Evolutionary conservation across 2,113 vertebrate species (phyloP).

Genomic region (Bubo bubo): DNA sequence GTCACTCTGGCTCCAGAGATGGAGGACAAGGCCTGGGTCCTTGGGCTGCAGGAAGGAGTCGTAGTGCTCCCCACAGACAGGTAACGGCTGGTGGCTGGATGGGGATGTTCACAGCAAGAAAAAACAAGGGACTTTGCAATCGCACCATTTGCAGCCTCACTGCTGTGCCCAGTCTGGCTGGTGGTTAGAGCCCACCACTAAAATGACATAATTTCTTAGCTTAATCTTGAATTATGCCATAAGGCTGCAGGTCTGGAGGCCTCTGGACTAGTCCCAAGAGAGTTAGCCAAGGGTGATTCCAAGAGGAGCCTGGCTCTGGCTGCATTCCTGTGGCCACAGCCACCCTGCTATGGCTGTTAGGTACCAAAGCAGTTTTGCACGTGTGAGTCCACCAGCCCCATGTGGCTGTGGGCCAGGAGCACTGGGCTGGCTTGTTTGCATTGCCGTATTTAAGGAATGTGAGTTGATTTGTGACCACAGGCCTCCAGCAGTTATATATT

Average conservation of each 20-base stretch:
- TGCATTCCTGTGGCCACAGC: not conserved
- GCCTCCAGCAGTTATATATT: not conserved
- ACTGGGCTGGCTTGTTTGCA: not conserved
- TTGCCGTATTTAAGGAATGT: not conserved
- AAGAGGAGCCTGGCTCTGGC: not conserved
- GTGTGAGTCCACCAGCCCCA: fast-evolving
- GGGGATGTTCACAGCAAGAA: not conserved
- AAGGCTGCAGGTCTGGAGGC: not conserved
- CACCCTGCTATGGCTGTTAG: too few relatives aligned
- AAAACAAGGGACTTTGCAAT: not conserved
- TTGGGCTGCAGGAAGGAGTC: not conserved
- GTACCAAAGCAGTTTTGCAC: not conserved
- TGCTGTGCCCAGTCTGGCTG: not conserved
- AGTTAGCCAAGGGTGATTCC: not conserved
- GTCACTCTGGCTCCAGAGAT: not conserved
- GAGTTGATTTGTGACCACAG: not conserved
- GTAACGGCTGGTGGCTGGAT: not conserved
- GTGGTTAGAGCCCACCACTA: not conserved
- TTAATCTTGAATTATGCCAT: not conserved
- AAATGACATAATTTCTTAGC: not conserved
- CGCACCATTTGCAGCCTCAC: not conserved
- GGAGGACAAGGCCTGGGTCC: not conserved
- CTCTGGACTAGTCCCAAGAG: not conserved
- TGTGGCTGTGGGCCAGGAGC: not conserved
- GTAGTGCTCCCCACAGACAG: not conserved